These are phyloP conservation scores for Heliconius nattereri DNA, from an alignment of 1,140 invertebrate genomes.

Conservation along the genomic window DNA sequence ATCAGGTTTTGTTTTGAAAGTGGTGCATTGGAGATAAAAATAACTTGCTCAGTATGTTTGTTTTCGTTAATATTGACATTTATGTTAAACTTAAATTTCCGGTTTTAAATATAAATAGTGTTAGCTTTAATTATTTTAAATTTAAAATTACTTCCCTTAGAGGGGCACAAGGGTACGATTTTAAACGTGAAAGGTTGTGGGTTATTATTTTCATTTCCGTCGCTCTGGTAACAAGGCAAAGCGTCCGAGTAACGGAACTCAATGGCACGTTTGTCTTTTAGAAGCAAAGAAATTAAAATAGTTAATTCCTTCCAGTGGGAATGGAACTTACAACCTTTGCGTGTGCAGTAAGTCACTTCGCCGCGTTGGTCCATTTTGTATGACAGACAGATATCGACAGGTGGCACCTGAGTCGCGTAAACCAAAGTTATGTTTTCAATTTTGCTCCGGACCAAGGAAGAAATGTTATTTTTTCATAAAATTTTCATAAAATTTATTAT, in stretches of 20 bases:
- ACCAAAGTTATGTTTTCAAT: conserved; percentile 64
- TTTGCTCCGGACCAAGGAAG: conserved; percentile 35
- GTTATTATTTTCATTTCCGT: too few species aligned
- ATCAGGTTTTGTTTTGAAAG: conserved; percentile 18
- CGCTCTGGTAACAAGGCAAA: too few species aligned
- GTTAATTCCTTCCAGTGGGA: too few species aligned
- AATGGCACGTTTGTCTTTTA: too few species aligned
- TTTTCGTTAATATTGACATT: neutral
- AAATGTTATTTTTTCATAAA: conserved; percentile 29
- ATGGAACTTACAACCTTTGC: too few species aligned
- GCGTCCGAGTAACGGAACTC: too few species aligned
- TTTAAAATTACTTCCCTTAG: too few species aligned
- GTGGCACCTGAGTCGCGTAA: conserved; percentile 52
- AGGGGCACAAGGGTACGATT: too few species aligned
- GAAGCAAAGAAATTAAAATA: too few species aligned
- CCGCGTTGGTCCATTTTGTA: neutral
- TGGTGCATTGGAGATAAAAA: conserved; percentile 8
- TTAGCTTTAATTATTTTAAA: neutral
- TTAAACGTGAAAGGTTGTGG: too few species aligned
- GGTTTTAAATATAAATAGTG: neutral
- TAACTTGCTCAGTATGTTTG: neutral
- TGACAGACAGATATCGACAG: conserved; percentile 17
- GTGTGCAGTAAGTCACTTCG: too few species aligned
- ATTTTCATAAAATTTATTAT: too few species aligned
- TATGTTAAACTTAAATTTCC: neutral